phyloP scores from a whole-genome alignment of 1,140 invertebrate species.

The Brachionus rubens region DNA sequence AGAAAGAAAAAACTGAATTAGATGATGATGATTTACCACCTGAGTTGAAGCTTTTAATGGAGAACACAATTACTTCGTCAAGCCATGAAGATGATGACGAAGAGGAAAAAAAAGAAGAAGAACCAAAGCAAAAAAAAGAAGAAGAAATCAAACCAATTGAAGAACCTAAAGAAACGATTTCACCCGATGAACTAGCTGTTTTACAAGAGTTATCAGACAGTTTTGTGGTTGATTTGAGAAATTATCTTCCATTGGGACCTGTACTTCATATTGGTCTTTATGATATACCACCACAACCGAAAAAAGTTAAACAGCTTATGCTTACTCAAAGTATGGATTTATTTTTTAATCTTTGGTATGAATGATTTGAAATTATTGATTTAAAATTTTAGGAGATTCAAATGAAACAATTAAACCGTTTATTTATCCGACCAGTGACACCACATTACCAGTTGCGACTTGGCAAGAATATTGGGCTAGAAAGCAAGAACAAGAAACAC shows the following conservation, averaged over 20 bases:
- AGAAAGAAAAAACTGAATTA: conserved; percentile 49
- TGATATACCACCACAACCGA: conserved; percentile 59
- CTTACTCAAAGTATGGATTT: conserved; percentile 57
- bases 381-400: not conserved
- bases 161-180: conserved; percentile 29
- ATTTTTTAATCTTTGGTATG: conserved; percentile 37
- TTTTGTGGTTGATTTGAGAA: conserved; percentile 57
- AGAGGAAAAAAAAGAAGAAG: not conserved
- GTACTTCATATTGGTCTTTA: conserved; percentile 57
- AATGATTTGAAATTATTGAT: not conserved
- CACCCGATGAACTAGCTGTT: not conserved
- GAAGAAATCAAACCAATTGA: conserved; percentile 48
- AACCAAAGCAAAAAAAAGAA: conserved; percentile 11
- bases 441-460: not conserved
- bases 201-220: conserved; percentile 51
- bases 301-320: conserved; percentile 54
- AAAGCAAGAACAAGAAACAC: conserved; percentile 31
- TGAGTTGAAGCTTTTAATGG: conserved; percentile 13
- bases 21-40: conserved; percentile 38
- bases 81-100: conserved; percentile 19
- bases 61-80: not conserved
- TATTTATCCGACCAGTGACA: conserved; percentile 2
- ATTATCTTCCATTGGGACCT: conserved; percentile 54
- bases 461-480: conserved; percentile 38
- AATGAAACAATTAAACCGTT: not conserved